A percentile compares a stretch with the other conserved stretches of the same genome.
phyloP scores from a whole-genome alignment of 2,113 vertebrate species.

The Laterallus jamaicensis region DNA sequence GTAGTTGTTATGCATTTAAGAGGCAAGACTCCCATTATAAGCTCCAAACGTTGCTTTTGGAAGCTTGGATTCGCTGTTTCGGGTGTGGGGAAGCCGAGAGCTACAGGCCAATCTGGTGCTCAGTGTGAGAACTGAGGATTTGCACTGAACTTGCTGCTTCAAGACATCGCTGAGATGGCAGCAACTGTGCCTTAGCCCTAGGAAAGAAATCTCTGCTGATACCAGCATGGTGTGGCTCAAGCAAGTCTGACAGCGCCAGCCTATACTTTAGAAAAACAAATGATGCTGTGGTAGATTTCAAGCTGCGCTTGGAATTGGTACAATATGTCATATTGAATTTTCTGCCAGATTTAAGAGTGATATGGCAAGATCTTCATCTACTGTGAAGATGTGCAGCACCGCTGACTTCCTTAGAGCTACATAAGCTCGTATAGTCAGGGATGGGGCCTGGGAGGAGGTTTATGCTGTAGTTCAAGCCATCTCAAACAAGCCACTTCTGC shows the following conservation, averaged over 20 bases:
- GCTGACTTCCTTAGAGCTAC: neutral
- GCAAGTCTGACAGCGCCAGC: neutral
- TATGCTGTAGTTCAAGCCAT: neutral
- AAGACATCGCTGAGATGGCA: neutral
- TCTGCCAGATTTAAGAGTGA: slow-evolving; percentile 21
- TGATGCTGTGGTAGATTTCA: neutral
- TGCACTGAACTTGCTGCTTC: neutral
- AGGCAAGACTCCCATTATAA: neutral
- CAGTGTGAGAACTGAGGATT: neutral
- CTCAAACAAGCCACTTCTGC: neutral
- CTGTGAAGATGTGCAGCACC: neutral
- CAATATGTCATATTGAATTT: slow-evolving; percentile 19
- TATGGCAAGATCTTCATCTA: neutral
- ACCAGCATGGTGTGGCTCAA: neutral
- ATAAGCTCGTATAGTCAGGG: accelerated
- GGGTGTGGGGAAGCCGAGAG: neutral
- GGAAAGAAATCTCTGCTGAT: slow-evolving; percentile 12
- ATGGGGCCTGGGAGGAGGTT: neutral
- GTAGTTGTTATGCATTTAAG: neutral
- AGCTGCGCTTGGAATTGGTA: neutral
- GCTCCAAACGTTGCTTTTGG: neutral
- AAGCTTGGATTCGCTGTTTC: neutral
- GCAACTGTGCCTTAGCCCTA: neutral
- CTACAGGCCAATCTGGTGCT: neutral
- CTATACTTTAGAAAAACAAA: slow-evolving; percentile 19